phyloP scores from a whole-genome alignment of 2,888 invertebrate species.

The Caenorhabditis uteleia region DNA sequence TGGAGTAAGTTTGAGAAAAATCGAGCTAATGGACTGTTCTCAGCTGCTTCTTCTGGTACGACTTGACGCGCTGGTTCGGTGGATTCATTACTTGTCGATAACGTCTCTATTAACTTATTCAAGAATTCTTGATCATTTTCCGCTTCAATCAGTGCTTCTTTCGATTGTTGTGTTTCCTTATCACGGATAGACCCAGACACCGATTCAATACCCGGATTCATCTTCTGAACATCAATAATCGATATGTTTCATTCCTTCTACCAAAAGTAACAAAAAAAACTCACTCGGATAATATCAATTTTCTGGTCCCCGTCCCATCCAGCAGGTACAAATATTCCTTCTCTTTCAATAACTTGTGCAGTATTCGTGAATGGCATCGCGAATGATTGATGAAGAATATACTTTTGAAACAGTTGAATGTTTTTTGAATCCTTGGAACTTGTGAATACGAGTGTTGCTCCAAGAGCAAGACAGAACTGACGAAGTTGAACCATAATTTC shows the following conservation, averaged over 20 bases:
- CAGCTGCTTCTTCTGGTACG: conserved; percentile 40
- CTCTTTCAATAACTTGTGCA: conserved; percentile 65
- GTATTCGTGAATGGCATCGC: conserved; percentile 61
- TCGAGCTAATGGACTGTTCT: conserved; percentile 60
- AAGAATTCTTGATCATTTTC: conserved; percentile 57
- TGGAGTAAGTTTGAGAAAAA: conserved; percentile 67
- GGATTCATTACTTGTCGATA: neutral
- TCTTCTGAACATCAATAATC: conserved; percentile 32
- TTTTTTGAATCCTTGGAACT: conserved; percentile 47
- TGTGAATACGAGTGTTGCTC: conserved; percentile 62
- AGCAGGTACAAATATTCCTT: conserved; percentile 65
- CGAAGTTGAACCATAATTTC: conserved; percentile 62
- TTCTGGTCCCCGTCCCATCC: conserved; percentile 68
- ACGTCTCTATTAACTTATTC: conserved; percentile 24
- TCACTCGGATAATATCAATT: conserved; percentile 45
- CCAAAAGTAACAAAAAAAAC: neutral
- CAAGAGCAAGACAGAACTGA: conserved; percentile 60
- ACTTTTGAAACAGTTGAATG: conserved; percentile 61
- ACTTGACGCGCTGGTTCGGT: conserved; percentile 20
- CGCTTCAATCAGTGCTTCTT: conserved; percentile 52
- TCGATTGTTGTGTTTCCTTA: conserved; percentile 22
- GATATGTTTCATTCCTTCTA: conserved; percentile 1
- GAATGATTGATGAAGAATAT: conserved; percentile 65
- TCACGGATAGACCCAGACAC: conserved; percentile 54
- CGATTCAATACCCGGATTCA: conserved; percentile 43